Conservation (phyloP, 2,888 invertebrate genomes). For the Operophtera brumata region DNA sequence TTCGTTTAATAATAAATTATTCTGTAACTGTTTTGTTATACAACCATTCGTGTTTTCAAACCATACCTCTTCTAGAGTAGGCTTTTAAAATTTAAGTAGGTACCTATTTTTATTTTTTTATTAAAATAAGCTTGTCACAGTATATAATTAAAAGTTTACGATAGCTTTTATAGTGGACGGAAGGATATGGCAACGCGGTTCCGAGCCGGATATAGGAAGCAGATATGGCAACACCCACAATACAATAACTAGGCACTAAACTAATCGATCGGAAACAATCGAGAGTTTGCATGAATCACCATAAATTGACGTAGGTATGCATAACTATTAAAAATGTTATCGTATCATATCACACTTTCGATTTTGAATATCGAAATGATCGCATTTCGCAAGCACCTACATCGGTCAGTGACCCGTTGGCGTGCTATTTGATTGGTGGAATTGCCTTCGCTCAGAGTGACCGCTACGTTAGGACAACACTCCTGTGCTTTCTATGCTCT, state of each 20-base stretch:
- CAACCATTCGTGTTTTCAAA: no score
- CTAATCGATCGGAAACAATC: not conserved
- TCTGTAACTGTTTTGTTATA: no score
- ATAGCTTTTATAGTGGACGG: no score
- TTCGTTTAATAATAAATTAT: no score
- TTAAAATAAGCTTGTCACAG: no score
- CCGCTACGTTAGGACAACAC: constrained; percentile 16
- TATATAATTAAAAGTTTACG: no score
- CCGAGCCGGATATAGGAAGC: no score
- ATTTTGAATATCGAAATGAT: constrained; percentile 11
- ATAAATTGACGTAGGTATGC: no score
- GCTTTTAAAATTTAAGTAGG: no score
- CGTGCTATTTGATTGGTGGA: constrained; percentile 7
- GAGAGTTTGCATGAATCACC: not conserved
- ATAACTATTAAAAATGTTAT: not conserved
- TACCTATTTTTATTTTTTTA: no score
- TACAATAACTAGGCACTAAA: not conserved
- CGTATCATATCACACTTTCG: constrained; percentile 16
- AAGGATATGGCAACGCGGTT: no score
- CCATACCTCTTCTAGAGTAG: no score
- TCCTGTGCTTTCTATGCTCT: constrained; percentile 1
- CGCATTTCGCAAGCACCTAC: constrained; percentile 13
- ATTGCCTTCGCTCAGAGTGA: constrained; percentile 11
- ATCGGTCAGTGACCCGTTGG: constrained; percentile 11
- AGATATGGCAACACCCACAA: not conserved